These are phyloP conservation scores for Alosa sapidissima DNA, from an alignment of 2,797 vertebrate species.

Conservation along the genomic window DNA sequence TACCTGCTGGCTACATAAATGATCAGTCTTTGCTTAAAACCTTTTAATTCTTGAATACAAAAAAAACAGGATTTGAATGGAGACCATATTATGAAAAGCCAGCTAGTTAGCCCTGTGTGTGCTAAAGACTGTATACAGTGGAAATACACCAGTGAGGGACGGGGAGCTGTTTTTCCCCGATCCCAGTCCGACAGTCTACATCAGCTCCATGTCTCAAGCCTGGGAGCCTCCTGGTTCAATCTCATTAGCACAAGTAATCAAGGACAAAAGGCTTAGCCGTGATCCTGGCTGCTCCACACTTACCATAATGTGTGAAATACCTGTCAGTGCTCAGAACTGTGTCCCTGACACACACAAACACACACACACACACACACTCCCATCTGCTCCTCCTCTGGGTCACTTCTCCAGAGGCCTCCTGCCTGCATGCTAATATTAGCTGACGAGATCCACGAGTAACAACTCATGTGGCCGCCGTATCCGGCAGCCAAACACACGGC, in stretches of 20 bases:
- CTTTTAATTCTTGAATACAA: background rate
- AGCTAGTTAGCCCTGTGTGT: background rate
- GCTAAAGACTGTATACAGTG: background rate
- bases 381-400: background rate
- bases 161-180: too few relatives aligned
- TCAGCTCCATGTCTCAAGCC: background rate
- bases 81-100: background rate
- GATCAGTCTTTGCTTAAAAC: background rate
- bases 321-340: background rate
- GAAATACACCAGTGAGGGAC: background rate
- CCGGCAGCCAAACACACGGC: background rate
- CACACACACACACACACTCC: constrained; percentile 3
- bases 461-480: background rate
- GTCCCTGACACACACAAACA: background rate
- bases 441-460: background rate
- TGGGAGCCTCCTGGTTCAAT: background rate
- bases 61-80: too few relatives aligned
- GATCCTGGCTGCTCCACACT: background rate
- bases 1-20: background rate
- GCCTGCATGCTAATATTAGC: constrained; percentile 6
- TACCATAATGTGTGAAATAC: background rate
- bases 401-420: background rate
- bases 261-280: constrained; percentile 8
- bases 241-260: background rate
- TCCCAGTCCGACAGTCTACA: background rate